These are phyloP conservation scores for human (Homo sapiens) DNA, from an alignment of 2,113 vertebrate genomes.

Conservation along the genomic window GRCh38 chr11:116243001-116243500, in stretches of 20 bases:
- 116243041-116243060: not conserved
- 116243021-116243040: not conserved
- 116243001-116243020: not conserved
- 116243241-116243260: accelerated
- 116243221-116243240: not conserved
- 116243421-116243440: accelerated
- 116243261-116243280: accelerated
- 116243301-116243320: not conserved
- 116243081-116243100: not conserved
- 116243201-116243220: not conserved
- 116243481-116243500: not conserved
- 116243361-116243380: not conserved
- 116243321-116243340: too few relatives aligned
- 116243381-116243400: too few relatives aligned
- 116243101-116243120: not conserved
- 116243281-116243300: accelerated
- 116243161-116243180: not conserved
- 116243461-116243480: not conserved
- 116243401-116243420: not conserved
- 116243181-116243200: accelerated
- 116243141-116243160: too few relatives aligned
- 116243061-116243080: not conserved
- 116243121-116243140: not conserved
- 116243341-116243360: not conserved
- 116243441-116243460: accelerated